Evolutionary conservation across 1,140 invertebrate species (phyloP).

Genomic region (Drosophila kikkawai): DNA sequence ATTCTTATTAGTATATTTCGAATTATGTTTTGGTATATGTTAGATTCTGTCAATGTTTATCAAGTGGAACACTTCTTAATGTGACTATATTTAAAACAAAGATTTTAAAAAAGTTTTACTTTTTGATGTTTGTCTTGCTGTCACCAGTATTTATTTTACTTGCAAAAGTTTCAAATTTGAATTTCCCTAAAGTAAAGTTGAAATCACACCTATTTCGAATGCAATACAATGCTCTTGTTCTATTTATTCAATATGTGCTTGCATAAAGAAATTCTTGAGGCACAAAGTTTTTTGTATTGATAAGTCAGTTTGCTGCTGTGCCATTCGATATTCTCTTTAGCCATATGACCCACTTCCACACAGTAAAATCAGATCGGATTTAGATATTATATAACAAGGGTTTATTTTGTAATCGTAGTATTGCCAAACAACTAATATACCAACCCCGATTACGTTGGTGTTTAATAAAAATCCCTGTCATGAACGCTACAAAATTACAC

Average conservation of each 20-base stretch:
- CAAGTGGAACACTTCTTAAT: too few species aligned
- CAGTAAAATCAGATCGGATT: neutral
- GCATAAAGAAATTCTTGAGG: neutral
- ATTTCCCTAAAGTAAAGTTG: neutral
- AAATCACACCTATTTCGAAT: neutral
- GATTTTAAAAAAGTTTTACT: too few species aligned
- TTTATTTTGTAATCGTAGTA: too few species aligned
- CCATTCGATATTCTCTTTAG: conserved; percentile 1
- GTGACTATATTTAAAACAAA: too few species aligned
- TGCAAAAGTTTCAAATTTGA: neutral
- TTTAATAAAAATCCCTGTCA: neutral
- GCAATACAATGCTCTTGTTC: neutral
- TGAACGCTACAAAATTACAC: neutral
- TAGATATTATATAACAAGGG: neutral
- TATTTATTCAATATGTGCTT: neutral
- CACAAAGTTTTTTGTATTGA: neutral
- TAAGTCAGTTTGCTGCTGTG: neutral
- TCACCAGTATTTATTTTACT: neutral
- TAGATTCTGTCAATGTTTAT: too few species aligned
- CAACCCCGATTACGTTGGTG: neutral
- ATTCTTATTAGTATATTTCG: too few species aligned
- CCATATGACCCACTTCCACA: neutral
- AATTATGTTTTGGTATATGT: too few species aligned
- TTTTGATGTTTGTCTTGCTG: neutral
- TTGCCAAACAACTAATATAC: too few species aligned